Evolutionary conservation across 2,888 invertebrate species (phyloP).

Genomic region (Pachliopta kotzebuea): DNA sequence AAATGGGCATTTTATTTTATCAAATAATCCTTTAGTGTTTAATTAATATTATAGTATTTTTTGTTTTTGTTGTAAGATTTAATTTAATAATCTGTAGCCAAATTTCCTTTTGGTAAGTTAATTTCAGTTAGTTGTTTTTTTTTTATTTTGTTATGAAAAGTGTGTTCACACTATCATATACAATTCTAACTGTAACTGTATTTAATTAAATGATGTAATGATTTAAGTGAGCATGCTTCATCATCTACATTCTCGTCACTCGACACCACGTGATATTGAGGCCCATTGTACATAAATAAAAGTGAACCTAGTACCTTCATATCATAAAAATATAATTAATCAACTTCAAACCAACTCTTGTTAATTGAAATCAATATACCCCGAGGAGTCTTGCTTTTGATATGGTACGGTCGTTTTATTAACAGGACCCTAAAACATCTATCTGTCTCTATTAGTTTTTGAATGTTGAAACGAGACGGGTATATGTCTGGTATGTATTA

Average conservation of each 20-base stretch:
- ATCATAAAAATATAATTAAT: background rate
- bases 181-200: background rate
- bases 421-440: background rate
- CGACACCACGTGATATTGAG: no score
- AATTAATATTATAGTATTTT: background rate
- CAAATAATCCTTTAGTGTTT: background rate
- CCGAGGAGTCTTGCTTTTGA: background rate
- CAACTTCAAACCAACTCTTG: background rate
- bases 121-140: constrained; percentile 3
- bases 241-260: no score
- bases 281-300: no score
- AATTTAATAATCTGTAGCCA: background rate
- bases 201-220: no score
- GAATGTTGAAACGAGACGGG: background rate
- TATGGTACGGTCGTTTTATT: background rate
- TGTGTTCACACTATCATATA: background rate
- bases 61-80: background rate
- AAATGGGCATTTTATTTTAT: background rate
- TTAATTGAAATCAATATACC: background rate
- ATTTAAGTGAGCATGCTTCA: no score
- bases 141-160: background rate
- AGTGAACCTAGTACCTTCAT: no score
- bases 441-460: background rate
- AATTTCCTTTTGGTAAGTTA: background rate
- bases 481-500: background rate